Evolutionary conservation across 2,797 vertebrate species (phyloP), one percentile per base, ranked within the genome.

Genomic region (Cuniculus paca): DNA sequence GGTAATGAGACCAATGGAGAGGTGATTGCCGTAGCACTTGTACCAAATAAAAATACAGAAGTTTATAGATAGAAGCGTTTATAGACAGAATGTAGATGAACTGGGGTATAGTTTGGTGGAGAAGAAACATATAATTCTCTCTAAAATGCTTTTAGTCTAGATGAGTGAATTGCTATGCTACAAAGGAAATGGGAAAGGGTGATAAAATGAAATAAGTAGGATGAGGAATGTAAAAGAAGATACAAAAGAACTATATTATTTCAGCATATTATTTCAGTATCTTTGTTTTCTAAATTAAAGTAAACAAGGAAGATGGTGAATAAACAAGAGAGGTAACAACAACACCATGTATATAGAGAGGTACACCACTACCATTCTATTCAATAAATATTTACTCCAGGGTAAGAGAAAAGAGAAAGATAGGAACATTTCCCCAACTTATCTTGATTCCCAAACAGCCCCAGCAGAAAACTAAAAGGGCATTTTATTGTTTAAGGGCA

Each of bases 141-240:
- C 4, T 3, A 58, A 52, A 28, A 45, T 42, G 56, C 8, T 48
- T 88, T 31, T 72, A 39, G 22, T 81, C 42, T 72, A 50, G 22
- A 79, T 20, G 16, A 17, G 50, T 78, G 22, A 80, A 56, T n/a
- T n/a, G 11, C 39, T 45, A 0, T 22, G 26, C 54, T 79, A 22
- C 34, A 56, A 34, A 68, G 20, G 31, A 50, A 50, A 87, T 2
- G 24, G 31, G 24, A 31, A 83, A 54, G 60, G 78, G 17, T 39
- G 12, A 39, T 39, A 72, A 36, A 78, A 17, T 20, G 50, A 65
- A 61, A 34, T 81, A 11, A 11, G 1, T 60, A 11, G 20, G 34
- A 91, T 89, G 63, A 78, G n/a, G 74, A 9, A 74, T 80, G 42
- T 56, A 60, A 92, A 84, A 72, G 31, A 86, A 94, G 22, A 60